Base-by-base conservation (phyloP, 2,113 vertebrate species). In the Hiodon tergisus region DNA sequence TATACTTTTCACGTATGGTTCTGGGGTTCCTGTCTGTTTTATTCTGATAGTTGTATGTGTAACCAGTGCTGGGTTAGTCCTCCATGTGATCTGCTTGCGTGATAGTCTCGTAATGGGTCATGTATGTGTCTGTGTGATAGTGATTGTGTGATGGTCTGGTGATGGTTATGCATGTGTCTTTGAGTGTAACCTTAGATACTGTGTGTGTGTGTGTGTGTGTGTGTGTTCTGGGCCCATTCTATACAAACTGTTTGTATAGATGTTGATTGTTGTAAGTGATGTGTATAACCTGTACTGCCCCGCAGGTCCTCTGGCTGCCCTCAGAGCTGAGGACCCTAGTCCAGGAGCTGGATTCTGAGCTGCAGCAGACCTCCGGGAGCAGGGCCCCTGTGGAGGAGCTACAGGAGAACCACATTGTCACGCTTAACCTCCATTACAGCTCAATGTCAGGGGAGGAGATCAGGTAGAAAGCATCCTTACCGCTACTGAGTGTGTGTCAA, bases 371-470 rank as follows among this genome's bases (percentile, higher is more conserved):
- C 0, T 81, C 86, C 2, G 91, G 91, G 53, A 79, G 48, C 8
- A 90, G 83, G 52, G 88, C 82, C 1, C 87, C 91, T 0, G 70
- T 94, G 2, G 83, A 92, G 78, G 85, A 92, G 0, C 85, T 96
- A 0, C 73, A 85, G 55, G 83, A 78, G 55, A 57, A 80, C 11
- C 87, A 90, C 47, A 93, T 96, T 48, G 87, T 78, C 67, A 89
- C 86, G 66, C 90, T 96, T 71, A 96, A 95, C 78, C 87, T 96
- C 57, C 90, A 90, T 82, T 96, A 95, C 87, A 94, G 91, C 75
- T 83, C 84, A 53, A 92, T 96, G 92, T 90, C 90, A 60, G 85
- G 85, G 46, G 86, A 91, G 4, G 92, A 94, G 73, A 93, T 95
- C 82, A 81, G 89, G 95, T 96, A 88, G 17, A 3, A 59, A 14